Evolutionary conservation across 2,888 invertebrate genomes (phyloP).

Genomic region (Malacosoma neustria): DNA sequence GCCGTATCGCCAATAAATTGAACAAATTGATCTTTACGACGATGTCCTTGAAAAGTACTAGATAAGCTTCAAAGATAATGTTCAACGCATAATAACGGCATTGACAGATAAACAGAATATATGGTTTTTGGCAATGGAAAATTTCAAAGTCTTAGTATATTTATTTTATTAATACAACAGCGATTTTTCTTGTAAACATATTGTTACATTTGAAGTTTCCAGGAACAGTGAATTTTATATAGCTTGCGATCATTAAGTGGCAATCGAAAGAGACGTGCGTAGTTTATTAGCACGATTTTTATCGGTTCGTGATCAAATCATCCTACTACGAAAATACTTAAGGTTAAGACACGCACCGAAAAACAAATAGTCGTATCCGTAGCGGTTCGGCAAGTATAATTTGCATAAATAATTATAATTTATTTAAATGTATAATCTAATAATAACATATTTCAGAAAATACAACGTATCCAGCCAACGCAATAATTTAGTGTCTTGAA

Average conservation of each 20-base stretch:
- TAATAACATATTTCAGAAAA: too few relatives aligned
- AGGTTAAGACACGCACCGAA: too few relatives aligned
- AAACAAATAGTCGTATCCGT: too few relatives aligned
- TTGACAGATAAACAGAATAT: constrained; percentile 18
- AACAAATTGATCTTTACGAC: constrained; percentile 6
- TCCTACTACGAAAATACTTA: not conserved
- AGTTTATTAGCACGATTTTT: constrained; percentile 1
- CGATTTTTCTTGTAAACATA: not conserved
- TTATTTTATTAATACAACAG: not conserved
- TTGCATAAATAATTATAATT: too few relatives aligned
- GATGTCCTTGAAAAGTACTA: constrained; percentile 33
- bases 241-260: not conserved
- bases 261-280: not conserved
- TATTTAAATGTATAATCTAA: too few relatives aligned
- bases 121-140: constrained; percentile 13
- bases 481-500: too few relatives aligned
- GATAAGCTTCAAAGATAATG: constrained; percentile 28
- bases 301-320: constrained; percentile 3
- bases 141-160: constrained; percentile 7
- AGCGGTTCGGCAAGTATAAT: too few relatives aligned
- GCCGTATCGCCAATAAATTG: not conserved
- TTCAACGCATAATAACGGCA: constrained; percentile 11
- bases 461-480: too few relatives aligned
- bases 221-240: not conserved
- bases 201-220: not conserved